phyloP scores from a whole-genome alignment of 2,797 vertebrate species.

The Zalophus californianus region DNA sequence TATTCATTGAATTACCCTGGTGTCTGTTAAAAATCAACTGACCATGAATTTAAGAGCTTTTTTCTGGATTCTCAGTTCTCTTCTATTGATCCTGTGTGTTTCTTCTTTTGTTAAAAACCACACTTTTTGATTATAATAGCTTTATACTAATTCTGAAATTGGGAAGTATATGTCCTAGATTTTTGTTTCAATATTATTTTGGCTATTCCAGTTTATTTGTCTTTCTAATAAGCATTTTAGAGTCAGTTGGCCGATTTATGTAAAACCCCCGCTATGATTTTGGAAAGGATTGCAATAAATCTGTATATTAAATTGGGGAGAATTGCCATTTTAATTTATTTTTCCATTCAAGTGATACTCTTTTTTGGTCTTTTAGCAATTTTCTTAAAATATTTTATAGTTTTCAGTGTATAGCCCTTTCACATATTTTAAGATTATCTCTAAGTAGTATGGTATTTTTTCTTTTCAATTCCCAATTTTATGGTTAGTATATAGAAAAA shows the following conservation, averaged over 20 bases:
- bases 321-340: background rate
- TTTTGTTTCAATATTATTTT: slow-evolving; percentile 36
- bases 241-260: background rate
- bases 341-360: background rate
- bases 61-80: background rate
- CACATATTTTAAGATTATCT: background rate
- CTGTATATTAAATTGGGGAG: background rate
- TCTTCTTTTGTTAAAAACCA: background rate
- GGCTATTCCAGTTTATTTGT: background rate
- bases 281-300: background rate
- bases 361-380: background rate
- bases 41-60: background rate
- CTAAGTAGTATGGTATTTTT: background rate
- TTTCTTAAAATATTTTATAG: background rate
- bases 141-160: slow-evolving; percentile 30
- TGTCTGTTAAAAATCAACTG: background rate
- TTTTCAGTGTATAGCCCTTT: background rate
- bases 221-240: background rate
- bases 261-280: background rate
- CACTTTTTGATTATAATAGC: background rate
- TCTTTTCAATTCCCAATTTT: background rate
- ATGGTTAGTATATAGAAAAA: background rate
- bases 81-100: background rate
- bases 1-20: background rate
- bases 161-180: background rate